Percentiles rank a stretch among this genome's conserved stretches.
These are phyloP conservation scores for Amitus sp. DNA, from an alignment of 2,888 invertebrate species.

Conservation along the genomic window DNA sequence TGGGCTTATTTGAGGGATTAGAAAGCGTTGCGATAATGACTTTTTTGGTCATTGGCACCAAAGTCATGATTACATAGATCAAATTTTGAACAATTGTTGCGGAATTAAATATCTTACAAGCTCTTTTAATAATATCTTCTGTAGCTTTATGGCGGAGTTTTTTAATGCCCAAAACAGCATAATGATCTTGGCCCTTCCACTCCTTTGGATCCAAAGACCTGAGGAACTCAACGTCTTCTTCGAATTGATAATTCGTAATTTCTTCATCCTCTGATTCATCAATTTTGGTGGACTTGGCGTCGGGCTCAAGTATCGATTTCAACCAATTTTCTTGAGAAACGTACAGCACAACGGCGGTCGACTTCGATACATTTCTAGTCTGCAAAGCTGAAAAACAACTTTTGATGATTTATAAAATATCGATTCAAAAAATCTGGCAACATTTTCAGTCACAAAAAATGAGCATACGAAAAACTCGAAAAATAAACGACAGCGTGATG, in stretches of 20 bases:
- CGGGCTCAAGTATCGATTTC: constrained; percentile 54
- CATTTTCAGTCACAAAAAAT: too few relatives aligned
- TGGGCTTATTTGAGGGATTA: too few relatives aligned
- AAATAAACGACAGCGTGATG: too few relatives aligned
- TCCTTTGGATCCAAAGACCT: constrained; percentile 92
- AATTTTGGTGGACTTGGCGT: constrained; percentile 20
- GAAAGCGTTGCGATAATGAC: too few relatives aligned
- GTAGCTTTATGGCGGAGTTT: constrained; percentile 85
- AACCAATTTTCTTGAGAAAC: constrained; percentile 59
- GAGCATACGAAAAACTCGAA: too few relatives aligned
- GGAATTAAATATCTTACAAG: constrained; percentile 81
- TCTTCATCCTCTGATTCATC: constrained; percentile 56
- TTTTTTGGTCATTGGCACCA: too few relatives aligned
- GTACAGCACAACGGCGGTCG: constrained; percentile 53
- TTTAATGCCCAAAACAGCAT: constrained; percentile 91
- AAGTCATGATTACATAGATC: too few relatives aligned
- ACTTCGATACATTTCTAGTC: not conserved
- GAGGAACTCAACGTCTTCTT: constrained; percentile 84
- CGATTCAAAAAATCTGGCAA: too few relatives aligned
- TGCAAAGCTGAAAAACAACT: constrained; percentile 5
- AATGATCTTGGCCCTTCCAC: constrained; percentile 99
- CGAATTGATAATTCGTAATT: constrained; percentile 67
- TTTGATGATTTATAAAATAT: too few relatives aligned
- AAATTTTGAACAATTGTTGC: too few relatives aligned
- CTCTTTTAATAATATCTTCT: constrained; percentile 92